Percentiles rank a stretch among this genome's conserved stretches.
Conservation (phyloP, 2,797 vertebrate species). For the Pipistrellus nathusii region DNA sequence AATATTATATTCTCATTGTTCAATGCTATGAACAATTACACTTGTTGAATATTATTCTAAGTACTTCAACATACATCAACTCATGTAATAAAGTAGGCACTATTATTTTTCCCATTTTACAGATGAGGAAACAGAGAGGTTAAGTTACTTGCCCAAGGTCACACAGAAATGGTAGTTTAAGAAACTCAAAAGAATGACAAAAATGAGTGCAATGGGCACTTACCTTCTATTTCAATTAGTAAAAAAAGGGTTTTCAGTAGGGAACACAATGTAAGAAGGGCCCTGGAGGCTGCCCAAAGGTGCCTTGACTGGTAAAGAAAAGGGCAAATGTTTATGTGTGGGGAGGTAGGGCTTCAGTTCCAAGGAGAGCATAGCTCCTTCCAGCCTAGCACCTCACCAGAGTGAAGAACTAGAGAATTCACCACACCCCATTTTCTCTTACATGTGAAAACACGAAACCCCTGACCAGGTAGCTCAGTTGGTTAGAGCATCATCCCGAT, state of each 20-base stretch:
- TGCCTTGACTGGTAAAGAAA: neutral
- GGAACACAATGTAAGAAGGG: neutral
- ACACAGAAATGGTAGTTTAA: neutral
- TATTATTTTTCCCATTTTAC: slow-evolving; percentile 25
- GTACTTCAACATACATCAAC: neutral
- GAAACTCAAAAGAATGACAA: neutral
- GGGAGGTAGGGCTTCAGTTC: neutral
- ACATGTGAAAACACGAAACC: neutral
- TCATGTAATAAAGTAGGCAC: neutral
- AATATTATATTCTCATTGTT: neutral
- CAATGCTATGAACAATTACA: slow-evolving; percentile 16
- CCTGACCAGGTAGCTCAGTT: too few relatives aligned
- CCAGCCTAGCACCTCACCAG: neutral
- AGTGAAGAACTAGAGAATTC: slow-evolving; percentile 27
- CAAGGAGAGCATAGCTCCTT: neutral
- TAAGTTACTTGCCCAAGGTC: neutral
- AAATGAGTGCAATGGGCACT: neutral
- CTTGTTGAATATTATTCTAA: slow-evolving; percentile 9
- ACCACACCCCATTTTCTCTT: neutral
- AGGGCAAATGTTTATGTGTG: neutral
- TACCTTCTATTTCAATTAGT: neutral
- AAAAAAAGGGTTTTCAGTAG: neutral
- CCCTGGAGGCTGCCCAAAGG: neutral
- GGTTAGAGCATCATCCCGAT: too few relatives aligned
- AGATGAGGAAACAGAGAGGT: slow-evolving; percentile 22